Conservation (phyloP, 2,888 invertebrate species). For the Beris morrisii region DNA sequence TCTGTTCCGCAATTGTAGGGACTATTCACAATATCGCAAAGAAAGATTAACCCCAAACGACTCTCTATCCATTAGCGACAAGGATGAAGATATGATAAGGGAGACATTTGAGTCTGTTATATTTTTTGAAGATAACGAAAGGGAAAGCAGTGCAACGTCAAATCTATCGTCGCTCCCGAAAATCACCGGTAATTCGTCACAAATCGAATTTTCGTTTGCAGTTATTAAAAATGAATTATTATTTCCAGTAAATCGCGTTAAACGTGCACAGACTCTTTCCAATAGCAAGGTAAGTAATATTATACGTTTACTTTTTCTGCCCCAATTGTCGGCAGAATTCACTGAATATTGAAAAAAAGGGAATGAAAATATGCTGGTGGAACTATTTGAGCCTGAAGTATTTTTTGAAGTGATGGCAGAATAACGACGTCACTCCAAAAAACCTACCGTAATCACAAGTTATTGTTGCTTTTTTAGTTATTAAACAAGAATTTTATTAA, state of each 20-base stretch:
- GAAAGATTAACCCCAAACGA: conserved; percentile 63
- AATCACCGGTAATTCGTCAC: background rate
- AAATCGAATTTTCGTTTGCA: background rate
- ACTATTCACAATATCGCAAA: conserved; percentile 69
- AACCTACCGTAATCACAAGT: no score
- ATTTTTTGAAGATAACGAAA: conserved; percentile 58
- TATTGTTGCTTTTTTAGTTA: no score
- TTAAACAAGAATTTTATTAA: no score
- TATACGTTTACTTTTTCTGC: no score
- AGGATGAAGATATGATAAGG: conserved; percentile 41
- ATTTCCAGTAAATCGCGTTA: background rate
- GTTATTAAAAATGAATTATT: background rate
- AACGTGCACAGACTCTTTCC: conserved; percentile 2
- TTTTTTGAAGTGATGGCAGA: no score
- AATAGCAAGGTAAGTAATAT: conserved; percentile 3
- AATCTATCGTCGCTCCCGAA: conserved; percentile 50
- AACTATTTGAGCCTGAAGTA: no score
- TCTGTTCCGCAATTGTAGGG: conserved; percentile 58
- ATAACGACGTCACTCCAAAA: no score
- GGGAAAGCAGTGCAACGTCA: conserved; percentile 64
- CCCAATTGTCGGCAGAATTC: no score
- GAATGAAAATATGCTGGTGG: no score
- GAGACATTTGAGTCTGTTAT: background rate
- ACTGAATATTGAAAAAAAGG: no score
- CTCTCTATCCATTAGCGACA: conserved; percentile 59